Base-by-base conservation (phyloP, 2,888 invertebrate genomes). In the Spodoptera picta region DNA sequence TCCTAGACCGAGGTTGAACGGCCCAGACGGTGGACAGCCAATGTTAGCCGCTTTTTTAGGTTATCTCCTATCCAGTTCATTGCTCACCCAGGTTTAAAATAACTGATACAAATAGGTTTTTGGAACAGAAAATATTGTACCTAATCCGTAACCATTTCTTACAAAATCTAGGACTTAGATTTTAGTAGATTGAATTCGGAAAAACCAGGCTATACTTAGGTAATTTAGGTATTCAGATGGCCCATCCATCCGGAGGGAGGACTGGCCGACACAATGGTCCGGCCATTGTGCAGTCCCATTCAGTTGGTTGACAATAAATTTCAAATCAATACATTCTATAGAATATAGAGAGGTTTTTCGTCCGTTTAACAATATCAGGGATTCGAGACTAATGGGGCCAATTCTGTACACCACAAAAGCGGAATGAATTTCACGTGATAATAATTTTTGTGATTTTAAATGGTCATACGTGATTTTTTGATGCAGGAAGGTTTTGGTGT, bases 321-420 rank as follows among this genome's bases (percentile, higher is more conserved):
- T 55, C 66, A 75, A 73, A 77, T 76, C 77, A 73, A 79, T 77
- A 73, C 77, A 79, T 73, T 65, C 69, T 66, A 70, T 58, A 63
- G 49, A 59, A 2, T 5, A 7, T 48, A 64, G 66, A 68, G 60
- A 69, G 76, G 76, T 60, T 73, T 73, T 73, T 69, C 60, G 44
- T 53, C 76, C 67, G 65, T 76, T 79, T 70, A 70, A 76, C 73
- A 68, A 78, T 36, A 36, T 36, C 36, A 36, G 36, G 36, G 7
- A 74, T 68, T 67, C 56, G 45, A 46, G 68, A 66, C 71, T 78
- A 75, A 76, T 76, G 71, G 65, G 36, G n/a, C 61, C 70, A 64
- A 76, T 75, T 73, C 59, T 50, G 61, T 59, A 24, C 11, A 65
- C 67, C 63, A 70, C 77, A 74, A 70, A 73, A 74, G 60, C 56